phyloP scores from a whole-genome alignment of 2,888 invertebrate species.

The Eristalis arbustorum region DNA sequence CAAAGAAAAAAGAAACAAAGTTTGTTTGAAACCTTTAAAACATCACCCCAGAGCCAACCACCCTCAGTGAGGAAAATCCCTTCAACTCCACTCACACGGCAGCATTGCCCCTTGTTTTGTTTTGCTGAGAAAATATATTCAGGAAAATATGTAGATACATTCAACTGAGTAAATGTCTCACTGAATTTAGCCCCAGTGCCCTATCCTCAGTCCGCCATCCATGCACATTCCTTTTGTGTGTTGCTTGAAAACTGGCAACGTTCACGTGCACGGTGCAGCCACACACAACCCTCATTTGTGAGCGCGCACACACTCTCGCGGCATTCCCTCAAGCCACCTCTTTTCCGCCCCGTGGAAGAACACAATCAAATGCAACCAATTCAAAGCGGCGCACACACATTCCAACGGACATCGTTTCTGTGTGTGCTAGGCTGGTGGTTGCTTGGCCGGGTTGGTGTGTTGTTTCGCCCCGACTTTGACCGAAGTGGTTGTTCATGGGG shows the following conservation, averaged over 20 bases:
- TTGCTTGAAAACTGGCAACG: background rate
- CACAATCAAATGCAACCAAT: background rate
- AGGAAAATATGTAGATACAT: background rate
- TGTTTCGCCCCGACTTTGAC: slow-evolving; percentile 63
- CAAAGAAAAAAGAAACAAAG: too few species aligned
- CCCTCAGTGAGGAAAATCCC: too few species aligned
- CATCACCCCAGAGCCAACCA: too few species aligned
- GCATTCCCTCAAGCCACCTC: background rate
- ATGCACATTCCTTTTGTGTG: background rate
- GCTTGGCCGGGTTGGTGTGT: background rate
- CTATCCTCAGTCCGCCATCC: background rate
- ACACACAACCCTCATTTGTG: background rate
- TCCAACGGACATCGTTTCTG: background rate
- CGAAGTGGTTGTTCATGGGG: slow-evolving; percentile 58
- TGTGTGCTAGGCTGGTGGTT: background rate
- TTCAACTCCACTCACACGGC: background rate
- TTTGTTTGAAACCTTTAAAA: too few species aligned
- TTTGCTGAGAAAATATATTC: background rate
- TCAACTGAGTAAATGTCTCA: background rate
- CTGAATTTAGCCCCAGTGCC: background rate
- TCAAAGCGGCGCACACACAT: background rate
- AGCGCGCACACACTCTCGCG: background rate
- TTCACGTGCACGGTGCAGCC: background rate
- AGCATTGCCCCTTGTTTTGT: background rate
- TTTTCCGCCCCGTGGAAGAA: background rate